phyloP scores from a whole-genome alignment of 2,113 vertebrate species.

The Rhinoderma darwinii region DNA sequence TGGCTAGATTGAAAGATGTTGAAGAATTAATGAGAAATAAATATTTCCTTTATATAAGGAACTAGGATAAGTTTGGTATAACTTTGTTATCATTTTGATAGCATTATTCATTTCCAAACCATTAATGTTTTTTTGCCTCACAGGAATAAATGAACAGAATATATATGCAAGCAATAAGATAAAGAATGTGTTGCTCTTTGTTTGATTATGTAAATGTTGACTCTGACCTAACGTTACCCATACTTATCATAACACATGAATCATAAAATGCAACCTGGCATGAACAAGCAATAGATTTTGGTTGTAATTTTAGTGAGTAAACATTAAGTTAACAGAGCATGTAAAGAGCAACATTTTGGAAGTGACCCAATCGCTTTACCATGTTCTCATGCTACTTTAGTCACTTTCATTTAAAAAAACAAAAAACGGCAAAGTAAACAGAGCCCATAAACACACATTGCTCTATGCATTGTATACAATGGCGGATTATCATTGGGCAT shows the following conservation, averaged over 20 bases:
- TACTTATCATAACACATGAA: constrained; percentile 48
- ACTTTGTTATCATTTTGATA: background rate
- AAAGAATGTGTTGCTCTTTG: background rate
- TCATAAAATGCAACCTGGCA: constrained; percentile 34
- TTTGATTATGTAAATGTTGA: constrained; percentile 31
- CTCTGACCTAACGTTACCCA: constrained; percentile 26
- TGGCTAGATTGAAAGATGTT: background rate
- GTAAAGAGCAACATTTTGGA: constrained; percentile 40
- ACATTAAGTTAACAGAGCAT: constrained; percentile 47
- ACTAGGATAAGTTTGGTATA: background rate
- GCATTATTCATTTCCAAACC: background rate
- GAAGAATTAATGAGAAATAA: background rate
- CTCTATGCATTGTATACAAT: too few relatives aligned
- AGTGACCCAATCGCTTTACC: constrained; percentile 5
- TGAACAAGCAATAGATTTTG: constrained; percentile 30
- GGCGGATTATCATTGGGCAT: too few relatives aligned
- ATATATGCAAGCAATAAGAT: background rate
- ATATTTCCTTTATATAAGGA: background rate
- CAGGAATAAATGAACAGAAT: background rate
- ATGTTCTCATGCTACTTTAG: background rate
- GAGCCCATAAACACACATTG: too few relatives aligned
- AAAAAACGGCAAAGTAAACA: too few relatives aligned
- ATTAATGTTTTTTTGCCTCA: background rate
- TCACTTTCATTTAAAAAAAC: background rate
- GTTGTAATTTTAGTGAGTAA: constrained; percentile 40